Evolutionary conservation across 2,113 vertebrate species (phyloP).

Genomic region (Daboia siamensis): DNA sequence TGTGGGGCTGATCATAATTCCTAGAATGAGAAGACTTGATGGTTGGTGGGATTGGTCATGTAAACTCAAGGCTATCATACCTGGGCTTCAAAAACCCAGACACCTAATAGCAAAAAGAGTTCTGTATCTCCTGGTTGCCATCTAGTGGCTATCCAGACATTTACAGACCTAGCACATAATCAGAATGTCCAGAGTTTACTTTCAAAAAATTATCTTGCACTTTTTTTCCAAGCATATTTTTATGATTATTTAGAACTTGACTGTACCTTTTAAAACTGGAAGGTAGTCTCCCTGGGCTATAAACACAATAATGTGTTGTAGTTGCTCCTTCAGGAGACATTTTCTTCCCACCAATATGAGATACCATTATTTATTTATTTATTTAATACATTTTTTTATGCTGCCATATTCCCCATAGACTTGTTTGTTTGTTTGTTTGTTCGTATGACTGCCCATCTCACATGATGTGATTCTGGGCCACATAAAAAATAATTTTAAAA

Average conservation of each 20-base stretch:
- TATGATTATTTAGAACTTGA: not conserved
- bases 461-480: too few species aligned
- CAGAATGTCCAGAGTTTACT: not conserved
- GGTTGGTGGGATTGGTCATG: not conserved
- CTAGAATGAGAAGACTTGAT: not conserved
- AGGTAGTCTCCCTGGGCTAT: not conserved
- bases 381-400: not conserved
- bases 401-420: not conserved
- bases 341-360: not conserved
- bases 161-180: not conserved
- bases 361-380: not conserved
- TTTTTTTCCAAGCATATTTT: not conserved
- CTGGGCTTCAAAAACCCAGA: not conserved
- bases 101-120: not conserved
- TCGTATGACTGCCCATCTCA: too few species aligned
- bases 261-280: not conserved
- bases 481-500: too few species aligned
- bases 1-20: not conserved
- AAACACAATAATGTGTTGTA: not conserved
- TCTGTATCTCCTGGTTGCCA: not conserved
- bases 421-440: too few species aligned
- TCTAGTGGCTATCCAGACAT: not conserved
- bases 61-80: not conserved
- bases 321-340: not conserved
- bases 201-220: not conserved